Conservation (phyloP, 2,888 invertebrate species). For the Formica aserva region DNA sequence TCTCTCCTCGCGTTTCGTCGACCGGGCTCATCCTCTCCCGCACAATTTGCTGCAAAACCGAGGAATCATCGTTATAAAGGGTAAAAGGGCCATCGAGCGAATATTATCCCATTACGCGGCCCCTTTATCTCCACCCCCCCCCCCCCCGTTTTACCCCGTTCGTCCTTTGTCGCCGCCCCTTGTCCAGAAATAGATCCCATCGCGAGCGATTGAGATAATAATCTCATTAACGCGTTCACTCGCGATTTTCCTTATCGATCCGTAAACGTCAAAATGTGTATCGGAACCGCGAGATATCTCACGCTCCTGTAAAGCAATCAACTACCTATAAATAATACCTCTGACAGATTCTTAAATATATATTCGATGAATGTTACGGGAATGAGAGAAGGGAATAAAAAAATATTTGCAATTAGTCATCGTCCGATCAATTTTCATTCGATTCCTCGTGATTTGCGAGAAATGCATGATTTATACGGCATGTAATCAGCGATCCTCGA, state of each 20-base stretch:
- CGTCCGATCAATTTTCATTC: neutral
- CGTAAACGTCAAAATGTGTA: slow-evolving; percentile 30
- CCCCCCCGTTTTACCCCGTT: slow-evolving; percentile 6
- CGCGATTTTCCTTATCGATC: slow-evolving; percentile 35
- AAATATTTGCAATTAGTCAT: slow-evolving; percentile 9
- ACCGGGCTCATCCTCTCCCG: slow-evolving; percentile 62
- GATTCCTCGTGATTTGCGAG: slow-evolving; percentile 16
- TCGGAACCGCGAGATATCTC: slow-evolving; percentile 5
- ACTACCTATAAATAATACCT: neutral
- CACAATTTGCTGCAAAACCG: slow-evolving; percentile 65
- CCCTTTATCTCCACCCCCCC: slow-evolving; percentile 57
- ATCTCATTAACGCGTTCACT: slow-evolving; percentile 54
- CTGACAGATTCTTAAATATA: neutral
- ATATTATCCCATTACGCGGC: slow-evolving; percentile 73
- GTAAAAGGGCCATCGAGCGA: slow-evolving; percentile 74
- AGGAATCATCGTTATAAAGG: slow-evolving; percentile 76
- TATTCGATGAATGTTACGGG: neutral
- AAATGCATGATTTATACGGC: slow-evolving; percentile 22
- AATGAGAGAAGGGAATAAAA: neutral
- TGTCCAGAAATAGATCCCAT: slow-evolving; percentile 56
- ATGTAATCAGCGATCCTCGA: slow-evolving; percentile 30
- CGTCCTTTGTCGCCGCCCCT: slow-evolving; percentile 55
- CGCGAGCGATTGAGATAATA: slow-evolving; percentile 56
- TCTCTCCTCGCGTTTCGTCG: slow-evolving; percentile 1
- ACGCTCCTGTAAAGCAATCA: slow-evolving; percentile 9